Base-by-base conservation (phyloP, 2,113 vertebrate species). In the Cephalopholis sonnerati region DNA sequence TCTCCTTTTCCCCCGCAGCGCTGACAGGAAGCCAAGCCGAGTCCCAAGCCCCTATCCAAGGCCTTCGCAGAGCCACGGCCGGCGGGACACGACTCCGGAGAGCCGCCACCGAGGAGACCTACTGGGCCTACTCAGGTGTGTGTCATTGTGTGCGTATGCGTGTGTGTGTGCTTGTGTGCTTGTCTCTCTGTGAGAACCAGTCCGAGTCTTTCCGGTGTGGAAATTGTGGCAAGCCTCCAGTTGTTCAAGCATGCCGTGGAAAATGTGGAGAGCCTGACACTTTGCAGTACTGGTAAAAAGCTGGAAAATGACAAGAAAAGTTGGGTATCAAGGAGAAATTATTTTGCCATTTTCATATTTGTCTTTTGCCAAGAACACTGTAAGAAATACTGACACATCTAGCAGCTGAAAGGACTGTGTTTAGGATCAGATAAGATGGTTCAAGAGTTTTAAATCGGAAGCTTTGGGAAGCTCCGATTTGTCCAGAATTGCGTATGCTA, bases 111-210 rank as follows among this genome's bases (percentile, higher is more conserved):
- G 97, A 96, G 65, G 97, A 98, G 91, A 96, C 96, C 18, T 99
- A 99, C 93, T 99, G 98, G 98, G 97, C 97, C 1, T 99, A 99
- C 89, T 98, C 98, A 29, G 98, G 98, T 99, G 90, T 91, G 84
- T 86, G 54, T 83, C 29, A 46, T 5, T 17, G 24, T 97, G 91
- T 92, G 64, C 4, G 29, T 17, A 20, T 97, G 91, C 92, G 64
- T 74, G 7, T 18, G 0, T 29, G 27, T 68, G 7, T 48, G 11
- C 36, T 67, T 25, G 32, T 36, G 32, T 36, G 6, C n/a, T 71
- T 18, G 32, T 36, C 32, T 78, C 4, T 36, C 39, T 59, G 29
- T 68, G n/a, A 70, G n/a, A 48, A 10, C 5, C 20, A 25, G 57
- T 24, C 6, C 29, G 69, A 13, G 5, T 55, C 32, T 54, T 17